A percentile compares a stretch with the other conserved stretches of the same genome.
phyloP scores from a whole-genome alignment of 2,797 vertebrate genomes.

The Sebastes wilsoni region DNA sequence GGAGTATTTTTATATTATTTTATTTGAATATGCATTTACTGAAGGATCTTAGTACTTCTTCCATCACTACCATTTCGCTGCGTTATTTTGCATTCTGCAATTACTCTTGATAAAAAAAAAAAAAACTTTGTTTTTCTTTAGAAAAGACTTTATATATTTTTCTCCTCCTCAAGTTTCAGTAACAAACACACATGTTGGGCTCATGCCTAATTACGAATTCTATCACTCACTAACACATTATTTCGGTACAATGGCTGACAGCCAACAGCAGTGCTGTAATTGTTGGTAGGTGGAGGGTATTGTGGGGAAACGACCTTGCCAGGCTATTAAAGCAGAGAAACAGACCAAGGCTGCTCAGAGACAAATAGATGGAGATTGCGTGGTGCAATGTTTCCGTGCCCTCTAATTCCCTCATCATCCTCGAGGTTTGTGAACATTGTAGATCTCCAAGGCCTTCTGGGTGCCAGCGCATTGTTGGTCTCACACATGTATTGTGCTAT shows the following conservation, averaged over 20 bases:
- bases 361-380: constrained; percentile 33
- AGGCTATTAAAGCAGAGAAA: constrained; percentile 47
- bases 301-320: constrained; percentile 44
- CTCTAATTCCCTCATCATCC: constrained; percentile 21
- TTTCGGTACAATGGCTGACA: constrained; percentile 14
- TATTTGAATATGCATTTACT: not conserved
- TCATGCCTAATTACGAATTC: constrained; percentile 29
- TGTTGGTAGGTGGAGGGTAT: constrained; percentile 44
- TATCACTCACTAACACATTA: constrained; percentile 12
- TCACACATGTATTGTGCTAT: constrained; percentile 24
- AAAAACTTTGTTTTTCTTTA: not conserved
- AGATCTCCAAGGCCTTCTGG: constrained; percentile 38
- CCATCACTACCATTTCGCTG: not conserved
- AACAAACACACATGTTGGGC: not conserved
- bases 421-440: constrained; percentile 24
- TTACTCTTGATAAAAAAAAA: not conserved
- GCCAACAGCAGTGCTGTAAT: constrained; percentile 30
- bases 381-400: constrained; percentile 42
- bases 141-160: not conserved
- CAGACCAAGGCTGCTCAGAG: constrained; percentile 28
- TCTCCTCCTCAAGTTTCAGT: not conserved
- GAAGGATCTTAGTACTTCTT: not conserved
- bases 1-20: not conserved
- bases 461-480: constrained; percentile 1
- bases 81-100: not conserved